Conservation (phyloP, 2,113 vertebrate species). For the Platysteira castanea region DNA sequence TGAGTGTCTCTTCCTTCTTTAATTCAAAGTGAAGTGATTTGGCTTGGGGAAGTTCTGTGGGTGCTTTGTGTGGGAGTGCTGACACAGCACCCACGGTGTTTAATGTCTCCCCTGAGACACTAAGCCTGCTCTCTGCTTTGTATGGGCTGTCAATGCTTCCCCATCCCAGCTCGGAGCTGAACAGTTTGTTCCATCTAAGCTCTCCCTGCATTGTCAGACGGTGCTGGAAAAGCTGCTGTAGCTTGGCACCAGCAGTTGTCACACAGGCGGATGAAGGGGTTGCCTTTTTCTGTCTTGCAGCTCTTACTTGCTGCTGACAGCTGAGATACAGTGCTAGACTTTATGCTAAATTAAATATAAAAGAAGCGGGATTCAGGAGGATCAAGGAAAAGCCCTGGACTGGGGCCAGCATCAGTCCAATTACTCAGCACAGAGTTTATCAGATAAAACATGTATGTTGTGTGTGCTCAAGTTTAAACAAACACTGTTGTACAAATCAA, state of each 20-base stretch:
- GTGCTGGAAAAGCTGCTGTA: neutral
- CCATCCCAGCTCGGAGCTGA: neutral
- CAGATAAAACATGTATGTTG: accelerated
- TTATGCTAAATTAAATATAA: neutral
- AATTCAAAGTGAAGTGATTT: neutral
- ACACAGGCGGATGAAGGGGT: neutral
- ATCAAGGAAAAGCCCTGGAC: neutral
- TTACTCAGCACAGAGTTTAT: neutral
- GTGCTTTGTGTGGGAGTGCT: neutral
- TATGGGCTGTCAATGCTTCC: neutral
- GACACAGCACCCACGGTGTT: neutral
- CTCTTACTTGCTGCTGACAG: neutral
- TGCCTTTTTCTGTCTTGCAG: neutral
- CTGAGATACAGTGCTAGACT: neutral
- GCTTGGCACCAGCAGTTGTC: neutral
- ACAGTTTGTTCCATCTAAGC: neutral
- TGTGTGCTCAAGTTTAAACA: neutral
- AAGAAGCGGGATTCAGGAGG: neutral
- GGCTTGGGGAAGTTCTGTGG: neutral
- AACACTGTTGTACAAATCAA: neutral
- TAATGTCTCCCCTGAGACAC: neutral
- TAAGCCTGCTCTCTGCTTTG: neutral
- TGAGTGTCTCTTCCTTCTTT: neutral
- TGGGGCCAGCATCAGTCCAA: neutral
- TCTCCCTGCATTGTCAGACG: neutral